phyloP scores from a whole-genome alignment of 2,888 invertebrate species.

The Cerastis leucographa region DNA sequence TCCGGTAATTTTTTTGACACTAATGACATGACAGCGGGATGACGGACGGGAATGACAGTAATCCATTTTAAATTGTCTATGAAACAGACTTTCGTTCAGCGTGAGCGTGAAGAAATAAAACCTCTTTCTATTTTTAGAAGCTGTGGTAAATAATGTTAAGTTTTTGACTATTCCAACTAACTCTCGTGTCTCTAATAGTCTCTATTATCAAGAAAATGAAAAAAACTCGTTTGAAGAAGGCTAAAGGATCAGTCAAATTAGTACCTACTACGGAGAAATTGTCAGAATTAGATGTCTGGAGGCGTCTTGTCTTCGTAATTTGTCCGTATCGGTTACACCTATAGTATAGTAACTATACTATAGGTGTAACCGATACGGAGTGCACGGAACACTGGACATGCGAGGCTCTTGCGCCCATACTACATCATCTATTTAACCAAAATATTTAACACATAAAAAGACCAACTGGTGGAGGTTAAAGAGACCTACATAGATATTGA shows the following conservation, averaged over 20 bases:
- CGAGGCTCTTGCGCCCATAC: not conserved
- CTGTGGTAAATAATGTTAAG: too few relatives aligned
- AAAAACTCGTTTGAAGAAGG: not conserved
- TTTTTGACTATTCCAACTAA: too few relatives aligned
- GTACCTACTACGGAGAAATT: not conserved
- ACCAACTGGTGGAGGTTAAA: not conserved
- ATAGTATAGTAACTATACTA: too few relatives aligned
- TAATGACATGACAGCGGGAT: not conserved
- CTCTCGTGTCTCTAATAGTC: too few relatives aligned
- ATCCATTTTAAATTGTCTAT: conserved; percentile 12
- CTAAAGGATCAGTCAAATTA: not conserved
- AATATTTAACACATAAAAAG: not conserved
- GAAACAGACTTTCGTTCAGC: conserved; percentile 5
- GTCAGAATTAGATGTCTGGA: not conserved
- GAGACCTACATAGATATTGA: not conserved
- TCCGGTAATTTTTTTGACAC: not conserved
- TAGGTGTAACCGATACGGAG: too few relatives aligned
- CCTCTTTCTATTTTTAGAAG: not conserved
- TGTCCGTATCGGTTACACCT: not conserved
- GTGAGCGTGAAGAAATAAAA: not conserved
- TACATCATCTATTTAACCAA: not conserved
- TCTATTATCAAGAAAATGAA: not conserved
- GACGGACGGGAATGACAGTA: not conserved
- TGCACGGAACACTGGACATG: not conserved
- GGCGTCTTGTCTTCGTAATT: not conserved